Conservation (phyloP, 2,888 invertebrate species). For the Arenicola marina region DNA sequence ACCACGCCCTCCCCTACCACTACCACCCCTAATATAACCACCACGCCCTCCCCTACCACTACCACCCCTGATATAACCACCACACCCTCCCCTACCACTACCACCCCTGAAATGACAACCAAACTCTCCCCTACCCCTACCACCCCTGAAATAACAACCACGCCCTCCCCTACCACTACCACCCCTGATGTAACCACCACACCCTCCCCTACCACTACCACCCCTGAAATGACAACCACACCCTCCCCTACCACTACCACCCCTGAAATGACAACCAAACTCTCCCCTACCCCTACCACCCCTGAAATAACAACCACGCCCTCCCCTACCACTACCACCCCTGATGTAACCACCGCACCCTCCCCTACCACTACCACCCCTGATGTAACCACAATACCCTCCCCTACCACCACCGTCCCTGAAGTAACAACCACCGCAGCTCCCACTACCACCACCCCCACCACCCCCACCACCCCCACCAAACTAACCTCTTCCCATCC, state of each 20-base stretch:
- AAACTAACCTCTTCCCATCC: background rate
- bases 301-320: background rate
- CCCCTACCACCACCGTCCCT: background rate
- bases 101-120: constrained; percentile 11
- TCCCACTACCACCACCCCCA: background rate
- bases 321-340: background rate
- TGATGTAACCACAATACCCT: background rate
- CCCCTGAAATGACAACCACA: background rate
- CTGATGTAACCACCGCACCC: background rate
- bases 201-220: background rate
- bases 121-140: constrained; percentile 3
- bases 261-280: background rate
- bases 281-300: background rate
- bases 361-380: background rate
- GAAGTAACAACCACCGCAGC: background rate
- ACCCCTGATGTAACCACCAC: constrained; percentile 13
- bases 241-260: background rate
- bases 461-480: background rate
- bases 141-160: background rate
- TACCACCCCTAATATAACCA: constrained; percentile 58
- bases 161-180: constrained; percentile 5
- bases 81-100: constrained; percentile 30
- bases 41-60: constrained; percentile 49
- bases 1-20: constrained; percentile 28
- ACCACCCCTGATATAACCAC: constrained; percentile 15